Evolutionary conservation across 2,888 invertebrate species (phyloP).

Genomic region (Notodonta dromedarius): DNA sequence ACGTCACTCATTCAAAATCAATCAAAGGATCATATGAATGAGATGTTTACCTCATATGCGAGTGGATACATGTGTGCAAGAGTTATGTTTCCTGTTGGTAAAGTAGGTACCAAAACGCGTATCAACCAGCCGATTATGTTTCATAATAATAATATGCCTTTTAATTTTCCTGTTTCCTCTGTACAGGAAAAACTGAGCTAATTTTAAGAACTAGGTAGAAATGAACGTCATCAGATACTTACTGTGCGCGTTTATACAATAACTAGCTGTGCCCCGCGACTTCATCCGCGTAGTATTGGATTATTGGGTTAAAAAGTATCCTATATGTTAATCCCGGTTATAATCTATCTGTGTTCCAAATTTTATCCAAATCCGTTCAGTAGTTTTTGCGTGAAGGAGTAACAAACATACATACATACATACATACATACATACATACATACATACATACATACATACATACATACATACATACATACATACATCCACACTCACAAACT

Average conservation of each 20-base stretch:
- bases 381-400: no score
- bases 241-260: constrained; percentile 7
- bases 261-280: no score
- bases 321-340: no score
- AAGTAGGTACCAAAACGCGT: not conserved
- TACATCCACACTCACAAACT: no score
- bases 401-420: no score
- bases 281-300: no score
- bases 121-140: constrained; percentile 21
- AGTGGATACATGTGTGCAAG: constrained; percentile 48
- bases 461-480: no score
- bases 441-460: no score
- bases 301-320: no score
- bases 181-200: constrained; percentile 12
- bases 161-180: constrained; percentile 20
- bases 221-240: constrained; percentile 11
- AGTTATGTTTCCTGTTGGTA: constrained; percentile 60
- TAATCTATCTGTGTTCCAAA: no score
- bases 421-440: no score
- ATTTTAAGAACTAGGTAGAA: constrained; percentile 9
- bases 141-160: constrained; percentile 20
- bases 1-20: constrained; percentile 81
- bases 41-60: constrained; percentile 73
- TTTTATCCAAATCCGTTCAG: no score
- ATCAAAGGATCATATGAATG: constrained; percentile 79